These are phyloP conservation scores for Glaucomys volans DNA, from an alignment of 2,113 vertebrate species.

Conservation along the genomic window DNA sequence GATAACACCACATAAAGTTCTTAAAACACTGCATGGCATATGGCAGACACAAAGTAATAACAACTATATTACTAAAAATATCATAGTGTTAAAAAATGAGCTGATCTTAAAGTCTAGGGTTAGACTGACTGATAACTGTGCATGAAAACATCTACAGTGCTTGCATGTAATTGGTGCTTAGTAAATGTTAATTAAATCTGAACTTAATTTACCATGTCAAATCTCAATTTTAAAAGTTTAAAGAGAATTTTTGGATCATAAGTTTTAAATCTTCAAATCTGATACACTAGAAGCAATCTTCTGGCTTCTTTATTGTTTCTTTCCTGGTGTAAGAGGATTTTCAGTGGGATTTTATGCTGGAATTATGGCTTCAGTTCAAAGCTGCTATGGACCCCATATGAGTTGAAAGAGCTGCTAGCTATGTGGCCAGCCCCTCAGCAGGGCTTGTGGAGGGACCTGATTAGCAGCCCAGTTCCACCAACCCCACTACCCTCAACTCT, in stretches of 20 bases:
- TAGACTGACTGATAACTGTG: background rate
- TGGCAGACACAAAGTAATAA: conserved; percentile 63
- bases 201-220: conserved; percentile 43
- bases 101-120: conserved; percentile 28
- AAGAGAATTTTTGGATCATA: background rate
- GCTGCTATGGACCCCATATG: background rate
- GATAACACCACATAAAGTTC: background rate
- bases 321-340: background rate
- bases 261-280: conserved; percentile 48
- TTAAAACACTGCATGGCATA: conserved; percentile 58
- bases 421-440: background rate
- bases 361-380: background rate
- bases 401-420: background rate
- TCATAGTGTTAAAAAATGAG: conserved; percentile 19
- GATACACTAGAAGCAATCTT: background rate
- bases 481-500: background rate
- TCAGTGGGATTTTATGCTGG: background rate
- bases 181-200: conserved; percentile 59
- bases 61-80: conserved; percentile 60
- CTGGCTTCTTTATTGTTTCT: background rate
- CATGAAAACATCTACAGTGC: background rate
- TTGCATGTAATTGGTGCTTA: background rate
- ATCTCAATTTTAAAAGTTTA: conserved; percentile 55
- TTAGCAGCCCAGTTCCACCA: background rate
- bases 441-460: background rate